These are phyloP conservation scores for Mesorhabditis belari DNA, from an alignment of 2,888 invertebrate species.

Conservation along the genomic window DNA sequence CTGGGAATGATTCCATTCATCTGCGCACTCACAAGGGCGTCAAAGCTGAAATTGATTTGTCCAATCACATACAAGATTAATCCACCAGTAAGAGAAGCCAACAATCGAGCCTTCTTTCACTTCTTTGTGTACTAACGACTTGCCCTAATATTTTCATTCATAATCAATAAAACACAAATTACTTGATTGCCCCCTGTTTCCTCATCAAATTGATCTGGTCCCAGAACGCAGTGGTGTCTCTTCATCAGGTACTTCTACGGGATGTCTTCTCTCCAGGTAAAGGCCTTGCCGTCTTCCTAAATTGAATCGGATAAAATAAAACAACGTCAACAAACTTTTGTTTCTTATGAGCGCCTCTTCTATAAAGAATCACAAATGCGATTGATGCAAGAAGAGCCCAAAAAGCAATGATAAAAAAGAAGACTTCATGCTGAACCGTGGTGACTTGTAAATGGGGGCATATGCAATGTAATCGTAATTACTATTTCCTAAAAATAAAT, in stretches of 20 bases:
- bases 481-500: conserved; percentile 27
- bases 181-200: too few species aligned
- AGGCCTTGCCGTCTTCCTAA: neutral
- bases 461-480: conserved; percentile 34
- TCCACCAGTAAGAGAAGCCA: conserved; percentile 29
- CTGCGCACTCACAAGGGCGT: conserved; percentile 64
- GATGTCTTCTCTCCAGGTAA: neutral
- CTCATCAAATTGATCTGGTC: neutral
- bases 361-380: conserved; percentile 35
- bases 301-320: neutral
- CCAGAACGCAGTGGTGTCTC: neutral
- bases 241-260: neutral
- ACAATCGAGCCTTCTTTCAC: conserved; percentile 10
- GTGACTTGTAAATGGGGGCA: conserved; percentile 29
- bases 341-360: conserved; percentile 16
- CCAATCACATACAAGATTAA: too few species aligned
- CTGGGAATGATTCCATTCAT: conserved; percentile 74
- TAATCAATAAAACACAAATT: too few species aligned
- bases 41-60: too few species aligned
- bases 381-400: conserved; percentile 40
- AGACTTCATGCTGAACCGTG: conserved; percentile 41
- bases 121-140: neutral
- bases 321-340: neutral
- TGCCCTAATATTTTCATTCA: too few species aligned
- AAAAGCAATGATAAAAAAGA: conserved; percentile 35